These are phyloP conservation scores for Cryptocephalus primarius DNA, from an alignment of 2,888 invertebrate genomes.

Conservation along the genomic window DNA sequence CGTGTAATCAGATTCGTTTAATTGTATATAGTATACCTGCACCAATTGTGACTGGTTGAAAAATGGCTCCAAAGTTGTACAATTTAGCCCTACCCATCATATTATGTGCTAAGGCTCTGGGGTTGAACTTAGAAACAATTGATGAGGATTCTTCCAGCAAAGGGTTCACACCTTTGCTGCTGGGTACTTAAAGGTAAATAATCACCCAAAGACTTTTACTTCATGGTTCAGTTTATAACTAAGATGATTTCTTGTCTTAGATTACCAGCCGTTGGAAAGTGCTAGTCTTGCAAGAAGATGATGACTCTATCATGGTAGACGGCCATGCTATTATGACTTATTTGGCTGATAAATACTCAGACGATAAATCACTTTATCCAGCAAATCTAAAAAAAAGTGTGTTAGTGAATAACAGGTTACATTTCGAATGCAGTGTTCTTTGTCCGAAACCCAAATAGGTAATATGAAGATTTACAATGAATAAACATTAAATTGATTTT, in stretches of 20 bases:
- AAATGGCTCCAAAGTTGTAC: constrained; percentile 15
- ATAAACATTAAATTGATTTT: too few species aligned
- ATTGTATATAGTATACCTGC: too few species aligned
- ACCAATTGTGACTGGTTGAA: not conserved
- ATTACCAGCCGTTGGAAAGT: constrained; percentile 41
- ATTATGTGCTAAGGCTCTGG: constrained; percentile 38
- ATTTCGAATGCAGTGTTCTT: constrained; percentile 35
- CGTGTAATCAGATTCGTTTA: not conserved
- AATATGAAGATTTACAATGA: too few species aligned
- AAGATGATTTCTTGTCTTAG: constrained; percentile 9
- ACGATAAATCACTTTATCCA: constrained; percentile 41
- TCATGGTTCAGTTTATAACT: too few species aligned
- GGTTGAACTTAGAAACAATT: constrained; percentile 35
- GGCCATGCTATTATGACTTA: constrained; percentile 42
- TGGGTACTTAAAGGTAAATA: constrained; percentile 34
- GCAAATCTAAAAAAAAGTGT: constrained; percentile 40
- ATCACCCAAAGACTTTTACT: too few species aligned
- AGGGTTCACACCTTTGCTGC: constrained; percentile 34
- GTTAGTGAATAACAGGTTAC: constrained; percentile 40
- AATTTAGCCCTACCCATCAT: constrained; percentile 40
- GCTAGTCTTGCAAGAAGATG: constrained; percentile 42
- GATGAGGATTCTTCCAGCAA: constrained; percentile 33
- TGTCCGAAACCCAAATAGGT: constrained; percentile 23
- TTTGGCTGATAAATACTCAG: constrained; percentile 42
- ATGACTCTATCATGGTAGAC: constrained; percentile 37